Evolutionary conservation across 2,113 vertebrate species (phyloP).

Genomic region (Corydoras maculifer): DNA sequence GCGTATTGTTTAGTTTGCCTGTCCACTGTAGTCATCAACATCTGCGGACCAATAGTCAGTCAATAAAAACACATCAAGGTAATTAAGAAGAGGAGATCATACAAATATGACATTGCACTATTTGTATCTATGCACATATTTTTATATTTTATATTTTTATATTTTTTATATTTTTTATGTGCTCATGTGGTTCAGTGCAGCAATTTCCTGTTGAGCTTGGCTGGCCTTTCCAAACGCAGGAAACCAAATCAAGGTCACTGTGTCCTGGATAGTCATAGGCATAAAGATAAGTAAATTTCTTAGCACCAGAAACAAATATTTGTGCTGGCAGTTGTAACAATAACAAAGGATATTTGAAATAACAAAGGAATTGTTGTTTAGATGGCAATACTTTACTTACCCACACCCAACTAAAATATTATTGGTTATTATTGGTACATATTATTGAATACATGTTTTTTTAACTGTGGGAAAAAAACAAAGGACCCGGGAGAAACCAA

Average conservation of each 20-base stretch:
- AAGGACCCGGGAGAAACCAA: too few species aligned
- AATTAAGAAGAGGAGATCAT: conserved; percentile 34
- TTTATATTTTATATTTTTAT: conserved; percentile 12
- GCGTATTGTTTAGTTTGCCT: conserved; percentile 41
- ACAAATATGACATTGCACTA: conserved; percentile 5
- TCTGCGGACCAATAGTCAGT: conserved; percentile 24
- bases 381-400: too few species aligned
- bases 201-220: conserved; percentile 21
- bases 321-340: too few species aligned
- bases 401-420: too few species aligned
- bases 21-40: conserved; percentile 18
- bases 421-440: too few species aligned
- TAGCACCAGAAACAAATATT: too few species aligned
- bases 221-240: conserved; percentile 2
- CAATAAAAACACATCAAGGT: conserved; percentile 34
- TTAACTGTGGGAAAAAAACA: too few species aligned
- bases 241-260: conserved; percentile 19
- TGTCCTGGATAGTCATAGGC: background rate
- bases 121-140: conserved; percentile 13
- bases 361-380: too few species aligned
- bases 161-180: conserved; percentile 35
- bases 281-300: conserved; percentile 1
- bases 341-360: too few species aligned
- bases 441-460: too few species aligned
- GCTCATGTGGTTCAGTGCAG: conserved; percentile 37